These are phyloP conservation scores for Diachasmimorpha longicaudata DNA, from an alignment of 1,140 invertebrate species.

Conservation along the genomic window DNA sequence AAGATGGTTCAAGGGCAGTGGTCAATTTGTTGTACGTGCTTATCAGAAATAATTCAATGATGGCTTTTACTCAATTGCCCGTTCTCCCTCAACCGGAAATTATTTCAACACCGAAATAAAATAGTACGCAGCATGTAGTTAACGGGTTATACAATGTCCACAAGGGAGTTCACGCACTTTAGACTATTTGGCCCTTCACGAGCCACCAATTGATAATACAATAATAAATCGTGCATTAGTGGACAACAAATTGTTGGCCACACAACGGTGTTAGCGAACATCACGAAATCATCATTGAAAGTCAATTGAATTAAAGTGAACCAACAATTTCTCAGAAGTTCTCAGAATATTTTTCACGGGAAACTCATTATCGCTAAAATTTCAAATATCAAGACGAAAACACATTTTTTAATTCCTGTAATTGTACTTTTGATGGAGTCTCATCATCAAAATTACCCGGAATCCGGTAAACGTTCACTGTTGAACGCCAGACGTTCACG, in stretches of 20 bases:
- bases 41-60: slow-evolving; percentile 44
- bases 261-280: not conserved
- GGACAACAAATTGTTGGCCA: not conserved
- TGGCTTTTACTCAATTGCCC: slow-evolving; percentile 37
- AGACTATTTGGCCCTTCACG: not conserved
- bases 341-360: too few relatives aligned
- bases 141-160: slow-evolving; percentile 8
- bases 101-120: slow-evolving; percentile 3
- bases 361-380: too few relatives aligned
- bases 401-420: not conserved
- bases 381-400: too few relatives aligned
- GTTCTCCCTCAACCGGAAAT: slow-evolving; percentile 20
- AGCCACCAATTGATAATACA: not conserved
- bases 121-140: not conserved
- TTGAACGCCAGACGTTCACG: not conserved
- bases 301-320: too few relatives aligned
- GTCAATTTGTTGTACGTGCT: slow-evolving; percentile 34
- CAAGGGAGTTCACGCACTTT: not conserved
- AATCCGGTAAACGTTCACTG: not conserved
- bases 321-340: too few relatives aligned
- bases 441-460: not conserved
- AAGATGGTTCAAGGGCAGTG: slow-evolving; percentile 41
- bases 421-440: not conserved
- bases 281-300: too few relatives aligned
- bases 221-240: not conserved